phyloP scores from a whole-genome alignment of 2,113 vertebrate genomes.

The Ibidorhyncha struthersii region DNA sequence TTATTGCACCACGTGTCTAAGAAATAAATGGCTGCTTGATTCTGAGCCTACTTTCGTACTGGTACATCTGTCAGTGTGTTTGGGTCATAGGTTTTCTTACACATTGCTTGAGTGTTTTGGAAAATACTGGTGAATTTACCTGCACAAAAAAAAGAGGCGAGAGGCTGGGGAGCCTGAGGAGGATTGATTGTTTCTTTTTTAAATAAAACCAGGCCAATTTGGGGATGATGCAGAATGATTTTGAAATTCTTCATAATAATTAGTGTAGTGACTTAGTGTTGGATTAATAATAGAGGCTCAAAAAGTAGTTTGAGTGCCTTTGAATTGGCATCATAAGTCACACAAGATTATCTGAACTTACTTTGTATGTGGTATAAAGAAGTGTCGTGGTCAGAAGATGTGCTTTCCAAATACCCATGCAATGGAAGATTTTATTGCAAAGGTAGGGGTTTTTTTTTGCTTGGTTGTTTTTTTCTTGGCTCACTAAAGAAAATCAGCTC shows the following conservation, averaged over 20 bases:
- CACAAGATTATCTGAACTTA: not conserved
- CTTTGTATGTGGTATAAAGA: not conserved
- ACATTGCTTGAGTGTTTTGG: not conserved
- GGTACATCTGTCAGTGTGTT: not conserved
- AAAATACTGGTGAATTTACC: not conserved
- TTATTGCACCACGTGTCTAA: not conserved
- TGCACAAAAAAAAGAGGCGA: not conserved
- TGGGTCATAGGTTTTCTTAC: not conserved
- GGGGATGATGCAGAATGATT: not conserved
- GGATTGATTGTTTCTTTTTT: not conserved
- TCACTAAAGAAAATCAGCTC: not conserved
- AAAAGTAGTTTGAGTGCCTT: not conserved
- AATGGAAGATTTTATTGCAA: not conserved
- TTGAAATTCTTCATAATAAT: not conserved
- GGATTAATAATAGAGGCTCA: not conserved
- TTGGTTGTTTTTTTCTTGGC: not conserved
- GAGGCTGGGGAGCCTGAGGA: not conserved
- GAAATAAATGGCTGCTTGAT: not conserved
- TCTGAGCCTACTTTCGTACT: not conserved
- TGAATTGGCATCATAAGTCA: not conserved
- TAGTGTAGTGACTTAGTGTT: not conserved
- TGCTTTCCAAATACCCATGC: not conserved
- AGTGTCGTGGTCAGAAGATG: not conserved
- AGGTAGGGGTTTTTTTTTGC: accelerated
- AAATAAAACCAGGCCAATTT: not conserved